A percentile compares a stretch with the other conserved stretches of the same genome.
Conservation (phyloP, 2,113 vertebrate species). For the Taurulus bubalis region DNA sequence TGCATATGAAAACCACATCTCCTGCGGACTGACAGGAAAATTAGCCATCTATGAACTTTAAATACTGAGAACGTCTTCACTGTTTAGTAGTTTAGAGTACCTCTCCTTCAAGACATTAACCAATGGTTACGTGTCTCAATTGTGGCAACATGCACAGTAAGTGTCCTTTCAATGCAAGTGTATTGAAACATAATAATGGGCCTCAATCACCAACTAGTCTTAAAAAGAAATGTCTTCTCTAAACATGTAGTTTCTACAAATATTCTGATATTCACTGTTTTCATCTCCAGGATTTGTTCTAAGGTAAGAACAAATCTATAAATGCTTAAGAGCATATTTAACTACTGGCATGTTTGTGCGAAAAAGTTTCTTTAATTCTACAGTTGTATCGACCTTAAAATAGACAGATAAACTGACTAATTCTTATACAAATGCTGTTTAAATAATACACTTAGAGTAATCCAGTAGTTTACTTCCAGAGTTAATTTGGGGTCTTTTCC, state of each 20-base stretch:
- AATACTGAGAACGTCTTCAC: not conserved
- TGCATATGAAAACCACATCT: conserved; percentile 53
- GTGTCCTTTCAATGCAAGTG: not conserved
- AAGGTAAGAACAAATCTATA: not conserved
- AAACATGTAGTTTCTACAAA: not conserved
- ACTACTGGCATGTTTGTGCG: not conserved
- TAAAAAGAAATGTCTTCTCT: not conserved
- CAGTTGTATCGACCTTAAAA: not conserved
- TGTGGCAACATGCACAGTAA: not conserved
- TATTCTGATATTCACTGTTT: not conserved
- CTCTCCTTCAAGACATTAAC: not conserved
- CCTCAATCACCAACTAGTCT: not conserved
- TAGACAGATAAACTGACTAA: no score
- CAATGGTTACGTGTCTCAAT: not conserved
- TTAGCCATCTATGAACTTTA: conserved; percentile 11
- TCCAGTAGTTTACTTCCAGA: no score
- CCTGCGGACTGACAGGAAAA: conserved; percentile 32
- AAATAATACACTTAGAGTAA: no score
- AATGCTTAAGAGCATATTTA: not conserved
- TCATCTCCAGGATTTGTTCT: not conserved
- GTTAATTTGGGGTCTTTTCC: no score
- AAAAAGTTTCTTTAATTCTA: not conserved
- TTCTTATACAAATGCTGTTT: no score
- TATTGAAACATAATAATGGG: not conserved
- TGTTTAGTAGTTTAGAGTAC: conserved; percentile 9